These are phyloP conservation scores for Ophion obscuratus DNA, from an alignment of 2,888 invertebrate genomes.

Conservation along the genomic window DNA sequence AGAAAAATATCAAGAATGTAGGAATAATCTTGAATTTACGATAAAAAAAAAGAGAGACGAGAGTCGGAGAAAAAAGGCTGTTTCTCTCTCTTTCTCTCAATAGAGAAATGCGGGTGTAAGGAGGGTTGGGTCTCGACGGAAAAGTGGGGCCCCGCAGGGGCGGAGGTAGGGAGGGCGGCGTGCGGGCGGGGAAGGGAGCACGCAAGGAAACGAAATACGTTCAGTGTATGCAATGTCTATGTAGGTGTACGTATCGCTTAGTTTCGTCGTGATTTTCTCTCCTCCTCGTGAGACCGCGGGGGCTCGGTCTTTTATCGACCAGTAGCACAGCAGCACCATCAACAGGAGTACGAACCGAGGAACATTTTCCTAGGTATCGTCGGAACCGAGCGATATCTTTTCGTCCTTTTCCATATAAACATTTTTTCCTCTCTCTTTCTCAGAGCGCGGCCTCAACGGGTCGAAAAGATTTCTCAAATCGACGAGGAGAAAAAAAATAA, in stretches of 20 bases:
- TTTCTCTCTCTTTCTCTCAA: constrained; percentile 38
- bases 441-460: constrained; percentile 1
- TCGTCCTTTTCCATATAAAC: neutral
- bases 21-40: constrained; percentile 44
- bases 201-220: constrained; percentile 51
- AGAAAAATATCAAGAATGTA: constrained; percentile 40
- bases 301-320: constrained; percentile 62
- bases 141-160: constrained; percentile 59
- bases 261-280: constrained; percentile 47
- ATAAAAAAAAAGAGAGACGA: constrained; percentile 46
- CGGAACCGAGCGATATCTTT: constrained; percentile 21
- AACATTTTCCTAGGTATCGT: constrained; percentile 18
- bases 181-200: neutral
- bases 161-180: neutral
- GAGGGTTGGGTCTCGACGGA: constrained; percentile 77
- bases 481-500: constrained; percentile 65
- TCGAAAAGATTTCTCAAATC: constrained; percentile 23
- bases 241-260: constrained; percentile 50
- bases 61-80: constrained; percentile 18
- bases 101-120: constrained; percentile 78
- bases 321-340: constrained; percentile 51
- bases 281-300: constrained; percentile 50
- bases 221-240: constrained; percentile 38
- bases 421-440: neutral
- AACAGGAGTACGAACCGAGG: constrained; percentile 39